phyloP scores from a whole-genome alignment of 2,888 invertebrate genomes.

The Lissonota sp. region DNA sequence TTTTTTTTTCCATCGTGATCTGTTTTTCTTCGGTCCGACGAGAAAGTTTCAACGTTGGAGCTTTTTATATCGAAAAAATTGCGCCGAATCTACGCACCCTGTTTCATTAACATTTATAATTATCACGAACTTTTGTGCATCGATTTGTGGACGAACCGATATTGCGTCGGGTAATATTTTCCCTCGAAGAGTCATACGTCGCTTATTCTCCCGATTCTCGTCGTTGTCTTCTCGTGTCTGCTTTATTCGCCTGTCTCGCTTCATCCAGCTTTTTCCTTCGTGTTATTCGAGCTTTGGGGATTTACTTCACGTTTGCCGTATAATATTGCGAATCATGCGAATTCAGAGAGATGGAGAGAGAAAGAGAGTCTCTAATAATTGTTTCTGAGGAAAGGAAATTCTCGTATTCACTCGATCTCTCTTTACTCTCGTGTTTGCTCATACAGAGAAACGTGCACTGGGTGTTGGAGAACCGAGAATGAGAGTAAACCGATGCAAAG shows the following conservation, averaged over 20 bases:
- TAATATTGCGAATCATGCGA: conserved; percentile 73
- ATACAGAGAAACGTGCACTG: conserved; percentile 25
- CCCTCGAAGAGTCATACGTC: too few species aligned
- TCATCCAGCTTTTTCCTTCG: neutral
- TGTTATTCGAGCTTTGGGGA: conserved; percentile 67
- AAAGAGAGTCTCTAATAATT: conserved; percentile 58
- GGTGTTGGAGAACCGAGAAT: conserved; percentile 44
- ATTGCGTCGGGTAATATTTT: too few species aligned
- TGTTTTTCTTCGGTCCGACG: conserved; percentile 2
- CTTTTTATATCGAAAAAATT: too few species aligned
- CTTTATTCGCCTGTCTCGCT: neutral
- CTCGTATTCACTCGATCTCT: conserved; percentile 39
- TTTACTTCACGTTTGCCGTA: conserved; percentile 75
- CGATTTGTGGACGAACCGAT: too few species aligned
- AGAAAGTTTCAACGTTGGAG: neutral
- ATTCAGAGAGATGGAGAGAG: conserved; percentile 61
- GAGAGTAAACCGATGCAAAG: conserved; percentile 42
- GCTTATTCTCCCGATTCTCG: conserved; percentile 2
- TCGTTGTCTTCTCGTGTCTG: neutral
- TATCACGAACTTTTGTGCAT: too few species aligned
- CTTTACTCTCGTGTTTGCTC: neutral
- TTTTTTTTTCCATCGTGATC: conserved; percentile 4
- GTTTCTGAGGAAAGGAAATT: conserved; percentile 65
- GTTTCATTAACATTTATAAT: too few species aligned
- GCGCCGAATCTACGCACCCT: too few species aligned